Conservation (phyloP, 2,797 vertebrate genomes). For the Gallinago stenura region DNA sequence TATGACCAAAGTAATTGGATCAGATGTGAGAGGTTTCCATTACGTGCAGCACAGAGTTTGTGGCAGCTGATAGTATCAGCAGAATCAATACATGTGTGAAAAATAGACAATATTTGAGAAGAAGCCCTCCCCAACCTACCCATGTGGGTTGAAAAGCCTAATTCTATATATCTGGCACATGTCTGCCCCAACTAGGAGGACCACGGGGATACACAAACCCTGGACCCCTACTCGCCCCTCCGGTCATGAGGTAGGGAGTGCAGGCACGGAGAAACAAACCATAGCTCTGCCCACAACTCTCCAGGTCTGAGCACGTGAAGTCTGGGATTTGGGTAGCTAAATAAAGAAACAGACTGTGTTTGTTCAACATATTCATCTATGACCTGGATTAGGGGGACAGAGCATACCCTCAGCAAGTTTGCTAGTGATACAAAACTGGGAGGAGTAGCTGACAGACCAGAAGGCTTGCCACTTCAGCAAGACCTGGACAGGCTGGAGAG, state of each 20-base stretch:
- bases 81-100: accelerated
- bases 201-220: accelerated
- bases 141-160: not conserved
- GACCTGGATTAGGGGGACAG: not conserved
- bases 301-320: not conserved
- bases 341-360: accelerated
- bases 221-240: not conserved
- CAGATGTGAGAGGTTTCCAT: not conserved
- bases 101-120: not conserved
- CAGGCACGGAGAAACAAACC: not conserved
- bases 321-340: not conserved
- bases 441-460: too few species aligned
- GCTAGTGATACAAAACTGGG: too few species aligned
- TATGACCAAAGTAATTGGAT: not conserved
- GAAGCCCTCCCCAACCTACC: not conserved
- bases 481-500: too few species aligned
- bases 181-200: accelerated
- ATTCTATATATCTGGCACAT: accelerated
- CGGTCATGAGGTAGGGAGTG: not conserved
- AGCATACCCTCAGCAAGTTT: too few species aligned
- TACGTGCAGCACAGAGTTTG: not conserved
- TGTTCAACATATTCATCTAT: not conserved
- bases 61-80: not conserved
- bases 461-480: too few species aligned
- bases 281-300: accelerated